phyloP scores from a whole-genome alignment of 2,797 vertebrate species.

The Potorous gilbertii region DNA sequence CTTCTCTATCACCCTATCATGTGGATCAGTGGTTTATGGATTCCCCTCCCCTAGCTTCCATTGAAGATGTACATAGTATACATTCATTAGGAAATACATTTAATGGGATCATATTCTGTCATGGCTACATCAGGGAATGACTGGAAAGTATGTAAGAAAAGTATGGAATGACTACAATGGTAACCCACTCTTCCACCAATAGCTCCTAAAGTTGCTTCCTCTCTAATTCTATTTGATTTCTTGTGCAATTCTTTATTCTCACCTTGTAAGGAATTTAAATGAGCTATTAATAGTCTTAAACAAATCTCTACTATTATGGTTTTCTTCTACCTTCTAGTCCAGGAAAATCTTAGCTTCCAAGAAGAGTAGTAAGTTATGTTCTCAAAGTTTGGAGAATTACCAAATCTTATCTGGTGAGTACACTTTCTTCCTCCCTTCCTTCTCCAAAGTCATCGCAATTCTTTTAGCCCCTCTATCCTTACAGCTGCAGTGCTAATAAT shows the following conservation, averaged over 20 bases:
- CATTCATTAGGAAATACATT: background rate
- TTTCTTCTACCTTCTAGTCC: conserved; percentile 50
- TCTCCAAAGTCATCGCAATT: conserved; percentile 73
- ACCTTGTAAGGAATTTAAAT: conserved; percentile 27
- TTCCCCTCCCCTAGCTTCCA: background rate
- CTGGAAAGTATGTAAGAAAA: too few species aligned
- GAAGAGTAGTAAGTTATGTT: conserved; percentile 58
- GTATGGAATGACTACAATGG: background rate
- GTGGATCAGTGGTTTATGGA: background rate
- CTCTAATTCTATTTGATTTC: background rate
- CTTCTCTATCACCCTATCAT: background rate
- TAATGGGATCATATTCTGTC: background rate
- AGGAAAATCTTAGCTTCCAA: conserved; percentile 47
- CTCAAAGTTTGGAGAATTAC: conserved; percentile 62
- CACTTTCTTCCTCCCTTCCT: conserved; percentile 58
- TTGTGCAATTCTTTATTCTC: background rate
- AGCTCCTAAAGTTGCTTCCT: background rate
- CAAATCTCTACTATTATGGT: conserved; percentile 41
- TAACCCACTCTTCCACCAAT: background rate
- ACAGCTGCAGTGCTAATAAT: conserved; percentile 69
- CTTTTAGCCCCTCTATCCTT: conserved; percentile 62
- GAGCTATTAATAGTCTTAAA: background rate
- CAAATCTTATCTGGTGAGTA: conserved; percentile 67
- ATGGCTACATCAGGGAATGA: too few species aligned
- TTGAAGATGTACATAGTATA: background rate